Base-by-base conservation (phyloP, 92 coral and sea anemone species). In the Siderastrea radians region DNA sequence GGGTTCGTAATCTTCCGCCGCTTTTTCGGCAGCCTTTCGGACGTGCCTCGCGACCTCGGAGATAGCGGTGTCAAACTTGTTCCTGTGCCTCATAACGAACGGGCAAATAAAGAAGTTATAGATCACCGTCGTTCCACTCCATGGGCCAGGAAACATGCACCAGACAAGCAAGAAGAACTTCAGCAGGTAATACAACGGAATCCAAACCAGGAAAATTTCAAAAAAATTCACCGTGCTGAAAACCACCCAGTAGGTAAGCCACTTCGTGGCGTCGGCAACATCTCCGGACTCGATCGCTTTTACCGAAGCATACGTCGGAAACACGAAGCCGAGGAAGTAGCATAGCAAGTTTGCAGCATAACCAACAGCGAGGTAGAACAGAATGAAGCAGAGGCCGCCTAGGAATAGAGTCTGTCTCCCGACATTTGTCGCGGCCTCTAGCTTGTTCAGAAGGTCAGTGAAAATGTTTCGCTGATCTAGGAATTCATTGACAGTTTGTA, bases 181-280 rank as follows among this genome's bases (percentile, higher is more conserved):
- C 58, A 98, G 90, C 74, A 98, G 72, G 88, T 86, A 84, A 81
- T 95, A 98, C 79, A 93, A 90, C 45, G 99, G 99, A 52, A 98
- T 66, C 98, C 99, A 98, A 3, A 92, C 93, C 75, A 98, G 66
- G 53, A 98, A 94, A 53, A 94, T 76, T 85, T 98, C 98, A 63
- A 94, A 46, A 73, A 98, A 87, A 86, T 93, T 98, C 47, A 97
- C 90, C 59, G 91, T 86, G 53, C 99, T 86, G 89, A 90, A 98
- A 0, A 95, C 94, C 7, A 96, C 93, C 99, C 99, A 98, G 77
- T 98, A 98, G 67, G 91, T 94, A 10, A 98, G 88, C 99, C 99
- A 98, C 46, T 95, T 92, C 17, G 88, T 92, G 46, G 82, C 93
- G 67, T 83, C 90, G 49, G 82, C 81, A 49, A 84, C 78, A 84